Percentiles rank a stretch among this genome's conserved stretches.
Conservation (phyloP, 2,888 invertebrate genomes). For the Euproctis similis region DNA sequence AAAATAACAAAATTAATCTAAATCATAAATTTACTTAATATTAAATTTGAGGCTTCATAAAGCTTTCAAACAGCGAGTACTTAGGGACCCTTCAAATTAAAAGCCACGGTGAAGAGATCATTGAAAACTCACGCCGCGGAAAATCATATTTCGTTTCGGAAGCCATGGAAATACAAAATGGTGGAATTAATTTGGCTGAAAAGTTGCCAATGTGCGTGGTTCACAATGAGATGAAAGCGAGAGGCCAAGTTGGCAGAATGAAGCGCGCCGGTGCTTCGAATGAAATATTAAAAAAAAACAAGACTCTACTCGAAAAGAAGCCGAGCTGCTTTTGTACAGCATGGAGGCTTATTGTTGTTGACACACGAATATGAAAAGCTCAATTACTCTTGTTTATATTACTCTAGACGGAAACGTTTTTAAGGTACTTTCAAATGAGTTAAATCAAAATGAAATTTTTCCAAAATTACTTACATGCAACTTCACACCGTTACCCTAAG, state of each 20-base stretch:
- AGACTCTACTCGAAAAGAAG: conserved; percentile 19
- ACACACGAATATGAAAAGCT: conserved; percentile 10
- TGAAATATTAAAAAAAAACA: conserved; percentile 62
- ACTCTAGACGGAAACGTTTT: no score
- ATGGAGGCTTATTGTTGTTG: conserved; percentile 13
- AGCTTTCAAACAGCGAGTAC: conserved; percentile 10
- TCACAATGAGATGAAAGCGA: conserved; percentile 69
- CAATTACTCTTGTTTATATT: conserved; percentile 5
- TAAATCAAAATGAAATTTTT: no score
- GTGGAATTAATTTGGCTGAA: conserved; percentile 69
- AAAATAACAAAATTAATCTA: no score
- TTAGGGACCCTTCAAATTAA: conserved; percentile 30
- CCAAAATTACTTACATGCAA: no score
- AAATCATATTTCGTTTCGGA: conserved; percentile 65
- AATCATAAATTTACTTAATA: no score
- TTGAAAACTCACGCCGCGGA: conserved; percentile 46
- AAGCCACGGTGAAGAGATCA: conserved; percentile 44
- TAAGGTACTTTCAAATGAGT: no score
- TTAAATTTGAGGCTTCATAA: conserved; percentile 13
- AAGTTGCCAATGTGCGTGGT: conserved; percentile 44
- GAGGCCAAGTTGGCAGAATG: conserved; percentile 60
- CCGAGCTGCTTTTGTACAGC: conserved; percentile 24
- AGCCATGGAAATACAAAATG: conserved; percentile 57
- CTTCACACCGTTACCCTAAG: no score
- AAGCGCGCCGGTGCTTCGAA: conserved; percentile 52